Base-by-base conservation (phyloP, 2,797 vertebrate genomes). In the Gorsachius magnificus region DNA sequence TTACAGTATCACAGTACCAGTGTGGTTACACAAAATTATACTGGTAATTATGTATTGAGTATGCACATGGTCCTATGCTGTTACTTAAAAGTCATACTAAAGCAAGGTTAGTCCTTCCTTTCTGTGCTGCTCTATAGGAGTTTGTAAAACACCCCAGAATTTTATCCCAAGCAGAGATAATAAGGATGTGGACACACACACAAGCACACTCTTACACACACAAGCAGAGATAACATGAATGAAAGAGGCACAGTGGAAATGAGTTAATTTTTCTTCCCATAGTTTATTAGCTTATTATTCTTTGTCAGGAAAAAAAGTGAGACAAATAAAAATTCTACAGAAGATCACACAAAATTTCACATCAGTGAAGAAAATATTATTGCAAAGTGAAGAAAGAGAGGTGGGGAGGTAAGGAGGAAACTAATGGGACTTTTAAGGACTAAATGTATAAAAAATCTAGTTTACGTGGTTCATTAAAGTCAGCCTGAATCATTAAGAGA, bases 31-130 rank as follows among this genome's bases (percentile, higher is more conserved):
- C 14, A 79, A 76, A 90, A 89, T 81, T 24, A 38, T 35, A 50
- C 35, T 3, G 1, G 17, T 33, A 63, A 78, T 46, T 74, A 66
- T 0, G 0, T 22, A 53, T 0, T 53, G 24, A 65, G 29, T 33
- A n/a, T 8, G 19, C 31, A 71, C 33, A 53, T 29, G 43, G 22
- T 57, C 54, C 11, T 53, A 81, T 1, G 2, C 6, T 22, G 16
- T 64, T 61, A 45, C 6, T 41, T 70, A 71, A 33, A 79, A 81
- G 28, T 17, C 60, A 48, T 25, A 69, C 3, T 16, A 28, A 70
- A 69, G 28, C 29, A n/a, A 87, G 6, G 6, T 16, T 41, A 28
- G 11, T 33, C 17, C 46, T 68, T 41, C 18, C 18, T 78, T 83
- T 63, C 29, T 64, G 5, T 24, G 48, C 21, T 77, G n/a, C 24